Conservation (phyloP, 2,113 vertebrate species). For the Craseonycteris thonglongyai region DNA sequence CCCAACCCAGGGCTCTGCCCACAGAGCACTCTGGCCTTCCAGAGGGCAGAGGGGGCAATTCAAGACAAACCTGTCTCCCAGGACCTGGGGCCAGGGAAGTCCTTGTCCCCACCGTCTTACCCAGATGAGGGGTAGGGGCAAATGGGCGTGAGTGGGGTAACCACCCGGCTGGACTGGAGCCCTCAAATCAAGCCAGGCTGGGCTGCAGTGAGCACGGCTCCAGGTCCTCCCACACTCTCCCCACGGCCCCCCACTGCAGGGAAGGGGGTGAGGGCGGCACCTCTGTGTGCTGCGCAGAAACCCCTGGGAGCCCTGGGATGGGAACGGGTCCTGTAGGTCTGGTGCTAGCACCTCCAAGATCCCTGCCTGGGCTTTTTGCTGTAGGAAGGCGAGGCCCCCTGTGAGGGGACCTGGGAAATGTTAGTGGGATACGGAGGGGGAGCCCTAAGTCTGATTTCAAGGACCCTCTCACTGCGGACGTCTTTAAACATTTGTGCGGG, state of each 20-base stretch:
- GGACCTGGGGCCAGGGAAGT: background rate
- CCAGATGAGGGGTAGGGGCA: background rate
- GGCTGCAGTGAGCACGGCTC: background rate
- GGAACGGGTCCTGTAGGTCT: background rate
- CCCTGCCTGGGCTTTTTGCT: background rate
- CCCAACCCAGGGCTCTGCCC: background rate
- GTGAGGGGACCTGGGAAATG: background rate
- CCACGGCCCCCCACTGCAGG: too few species aligned
- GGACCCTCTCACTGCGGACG: background rate
- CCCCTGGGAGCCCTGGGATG: background rate
- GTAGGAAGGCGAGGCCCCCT: background rate
- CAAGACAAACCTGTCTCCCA: background rate
- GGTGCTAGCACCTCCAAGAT: background rate
- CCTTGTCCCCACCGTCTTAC: background rate
- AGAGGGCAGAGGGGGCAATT: background rate
- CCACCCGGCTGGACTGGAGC: background rate
- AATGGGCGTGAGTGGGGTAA: background rate
- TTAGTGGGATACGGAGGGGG: accelerated
- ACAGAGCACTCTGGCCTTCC: background rate
- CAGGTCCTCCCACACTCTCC: too few species aligned
- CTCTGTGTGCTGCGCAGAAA: background rate
- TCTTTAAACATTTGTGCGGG: background rate
- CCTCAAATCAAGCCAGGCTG: background rate
- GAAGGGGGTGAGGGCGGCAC: background rate
- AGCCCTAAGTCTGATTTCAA: background rate